These are phyloP conservation scores for Drosophila pachea DNA, from an alignment of 1,140 invertebrate species.

Conservation along the genomic window DNA sequence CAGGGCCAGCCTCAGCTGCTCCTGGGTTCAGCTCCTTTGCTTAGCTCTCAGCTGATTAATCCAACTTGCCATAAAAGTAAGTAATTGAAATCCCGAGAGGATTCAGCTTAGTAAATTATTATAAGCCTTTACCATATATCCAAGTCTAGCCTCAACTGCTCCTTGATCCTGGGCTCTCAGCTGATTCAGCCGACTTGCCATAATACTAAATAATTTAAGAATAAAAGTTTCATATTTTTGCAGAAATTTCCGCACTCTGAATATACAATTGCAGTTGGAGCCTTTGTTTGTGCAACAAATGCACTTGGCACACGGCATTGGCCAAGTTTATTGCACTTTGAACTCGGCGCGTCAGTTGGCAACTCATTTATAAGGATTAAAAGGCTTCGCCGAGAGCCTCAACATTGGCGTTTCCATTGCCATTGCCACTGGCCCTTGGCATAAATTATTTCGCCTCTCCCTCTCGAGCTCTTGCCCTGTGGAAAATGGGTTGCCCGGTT, in stretches of 20 bases:
- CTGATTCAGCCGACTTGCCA: too few relatives aligned
- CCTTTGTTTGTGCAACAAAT: not conserved
- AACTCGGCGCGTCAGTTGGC: conserved; percentile 50
- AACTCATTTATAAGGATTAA: conserved; percentile 55
- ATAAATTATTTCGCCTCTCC: conserved; percentile 61
- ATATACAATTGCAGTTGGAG: not conserved
- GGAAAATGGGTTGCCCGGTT: conserved; percentile 57
- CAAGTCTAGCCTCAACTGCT: too few relatives aligned
- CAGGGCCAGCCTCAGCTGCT: too few relatives aligned
- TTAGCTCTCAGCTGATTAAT: too few relatives aligned
- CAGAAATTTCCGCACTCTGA: not conserved
- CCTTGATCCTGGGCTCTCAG: too few relatives aligned
- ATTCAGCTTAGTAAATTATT: too few relatives aligned
- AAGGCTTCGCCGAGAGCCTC: conserved; percentile 20
- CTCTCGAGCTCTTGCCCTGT: not conserved
- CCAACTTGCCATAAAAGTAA: too few relatives aligned
- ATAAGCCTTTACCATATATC: too few relatives aligned
- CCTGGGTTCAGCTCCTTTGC: too few relatives aligned
- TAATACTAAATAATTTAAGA: not conserved
- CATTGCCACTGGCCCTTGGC: conserved; percentile 57
- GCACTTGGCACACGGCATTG: not conserved
- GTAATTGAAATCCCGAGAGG: too few relatives aligned
- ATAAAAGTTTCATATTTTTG: too few relatives aligned
- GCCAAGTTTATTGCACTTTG: conserved; percentile 68
- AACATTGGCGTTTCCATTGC: conserved; percentile 43